Conservation (phyloP, 2,113 vertebrate species). For the Pelusios castaneus region DNA sequence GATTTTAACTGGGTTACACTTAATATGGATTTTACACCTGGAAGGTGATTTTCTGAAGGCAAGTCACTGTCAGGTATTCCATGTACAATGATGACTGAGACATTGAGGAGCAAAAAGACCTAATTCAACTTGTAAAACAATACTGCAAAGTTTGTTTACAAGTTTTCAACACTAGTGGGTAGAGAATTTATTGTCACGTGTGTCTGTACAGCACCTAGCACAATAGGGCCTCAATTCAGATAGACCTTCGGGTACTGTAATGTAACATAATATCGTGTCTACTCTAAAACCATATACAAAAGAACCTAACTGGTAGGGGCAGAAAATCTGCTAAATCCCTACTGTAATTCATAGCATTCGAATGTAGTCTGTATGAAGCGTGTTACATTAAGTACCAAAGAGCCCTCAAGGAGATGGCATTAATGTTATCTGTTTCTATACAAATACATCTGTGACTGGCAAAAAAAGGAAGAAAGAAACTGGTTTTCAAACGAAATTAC, state of each 20-base stretch:
- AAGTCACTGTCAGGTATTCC: neutral
- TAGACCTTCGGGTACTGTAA: neutral
- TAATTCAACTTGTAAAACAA: neutral
- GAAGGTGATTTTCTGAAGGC: neutral
- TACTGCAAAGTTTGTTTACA: neutral
- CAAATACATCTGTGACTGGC: neutral
- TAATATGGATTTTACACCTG: neutral
- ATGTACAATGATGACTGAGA: neutral
- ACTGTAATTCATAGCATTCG: neutral
- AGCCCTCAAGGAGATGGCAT: neutral
- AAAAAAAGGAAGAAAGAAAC: neutral
- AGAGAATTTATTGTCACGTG: neutral
- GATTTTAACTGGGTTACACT: neutral
- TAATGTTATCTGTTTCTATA: neutral
- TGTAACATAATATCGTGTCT: rapidly evolving
- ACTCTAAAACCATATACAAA: neutral
- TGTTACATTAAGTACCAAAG: neutral
- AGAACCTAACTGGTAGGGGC: neutral
- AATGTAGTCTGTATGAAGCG: neutral
- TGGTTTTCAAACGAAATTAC: neutral
- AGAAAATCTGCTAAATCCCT: neutral
- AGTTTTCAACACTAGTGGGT: neutral
- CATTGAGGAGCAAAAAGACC: neutral
- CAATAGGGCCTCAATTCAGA: rapidly evolving
- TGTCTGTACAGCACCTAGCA: neutral